phyloP scores from a whole-genome alignment of 2,113 vertebrate species.

The Anarhynchus alexandrinus region DNA sequence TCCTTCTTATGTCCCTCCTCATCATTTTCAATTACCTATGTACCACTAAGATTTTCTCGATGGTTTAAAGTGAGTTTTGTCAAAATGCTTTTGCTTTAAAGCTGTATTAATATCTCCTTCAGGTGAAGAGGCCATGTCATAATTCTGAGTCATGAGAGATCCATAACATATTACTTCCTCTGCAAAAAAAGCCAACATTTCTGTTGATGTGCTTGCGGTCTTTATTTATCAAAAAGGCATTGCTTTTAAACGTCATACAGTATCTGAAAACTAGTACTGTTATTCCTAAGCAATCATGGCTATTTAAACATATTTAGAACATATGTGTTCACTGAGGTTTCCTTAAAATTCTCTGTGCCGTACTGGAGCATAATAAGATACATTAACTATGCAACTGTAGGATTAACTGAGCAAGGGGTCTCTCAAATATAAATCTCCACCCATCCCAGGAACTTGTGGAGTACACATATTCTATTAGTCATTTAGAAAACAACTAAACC shows the following conservation, averaged over 20 bases:
- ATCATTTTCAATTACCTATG: not conserved
- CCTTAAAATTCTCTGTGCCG: not conserved
- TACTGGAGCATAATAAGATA: not conserved
- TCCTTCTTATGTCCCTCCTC: not conserved
- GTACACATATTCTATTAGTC: no score
- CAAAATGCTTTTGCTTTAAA: not conserved
- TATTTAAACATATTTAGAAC: not conserved
- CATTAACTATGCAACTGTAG: not conserved
- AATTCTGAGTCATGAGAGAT: not conserved
- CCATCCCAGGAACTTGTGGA: not conserved
- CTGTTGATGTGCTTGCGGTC: not conserved
- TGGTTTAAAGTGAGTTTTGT: not conserved
- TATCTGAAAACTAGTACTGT: not conserved
- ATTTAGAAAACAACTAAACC: not conserved
- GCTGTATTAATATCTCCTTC: not conserved
- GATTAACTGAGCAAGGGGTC: not conserved
- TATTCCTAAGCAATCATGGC: not conserved
- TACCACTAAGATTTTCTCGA: not conserved
- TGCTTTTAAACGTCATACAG: not conserved
- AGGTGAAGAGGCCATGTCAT: not conserved
- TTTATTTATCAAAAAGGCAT: not conserved
- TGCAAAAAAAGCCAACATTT: not conserved
- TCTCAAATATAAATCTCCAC: not conserved
- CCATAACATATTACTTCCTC: not conserved
- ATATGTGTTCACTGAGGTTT: not conserved